These are phyloP conservation scores for Diglossa cyanea DNA, from an alignment of 2,797 vertebrate species.

Conservation along the genomic window DNA sequence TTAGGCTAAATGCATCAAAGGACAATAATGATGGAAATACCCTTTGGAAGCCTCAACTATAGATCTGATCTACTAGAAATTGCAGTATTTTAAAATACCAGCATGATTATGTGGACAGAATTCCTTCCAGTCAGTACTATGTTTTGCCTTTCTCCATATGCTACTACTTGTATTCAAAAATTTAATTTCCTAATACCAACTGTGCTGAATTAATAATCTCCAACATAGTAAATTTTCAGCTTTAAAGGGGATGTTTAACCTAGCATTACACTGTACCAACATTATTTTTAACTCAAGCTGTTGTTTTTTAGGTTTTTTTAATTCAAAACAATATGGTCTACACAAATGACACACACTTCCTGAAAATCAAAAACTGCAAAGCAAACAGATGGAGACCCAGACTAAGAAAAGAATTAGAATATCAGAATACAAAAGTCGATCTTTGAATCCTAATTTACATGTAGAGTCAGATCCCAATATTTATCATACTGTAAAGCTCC, in stretches of 20 bases:
- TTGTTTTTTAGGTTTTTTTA: background rate
- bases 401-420: background rate
- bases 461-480: background rate
- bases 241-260: constrained; percentile 28
- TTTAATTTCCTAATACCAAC: constrained; percentile 10
- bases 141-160: background rate
- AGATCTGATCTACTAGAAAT: background rate
- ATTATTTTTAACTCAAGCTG: background rate
- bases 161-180: constrained; percentile 8
- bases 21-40: background rate
- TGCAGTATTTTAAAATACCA: background rate
- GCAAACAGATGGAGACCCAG: constrained; percentile 11
- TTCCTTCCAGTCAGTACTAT: background rate
- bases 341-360: background rate
- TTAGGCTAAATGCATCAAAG: background rate
- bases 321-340: background rate
- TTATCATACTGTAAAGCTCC: background rate
- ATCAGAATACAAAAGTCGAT: background rate
- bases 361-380: background rate
- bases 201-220: background rate
- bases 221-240: background rate
- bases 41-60: background rate
- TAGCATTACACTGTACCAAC: background rate
- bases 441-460: background rate
- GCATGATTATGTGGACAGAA: background rate